Evolutionary conservation across 2,888 invertebrate species (phyloP).

Genomic region (Junonia oenone): DNA sequence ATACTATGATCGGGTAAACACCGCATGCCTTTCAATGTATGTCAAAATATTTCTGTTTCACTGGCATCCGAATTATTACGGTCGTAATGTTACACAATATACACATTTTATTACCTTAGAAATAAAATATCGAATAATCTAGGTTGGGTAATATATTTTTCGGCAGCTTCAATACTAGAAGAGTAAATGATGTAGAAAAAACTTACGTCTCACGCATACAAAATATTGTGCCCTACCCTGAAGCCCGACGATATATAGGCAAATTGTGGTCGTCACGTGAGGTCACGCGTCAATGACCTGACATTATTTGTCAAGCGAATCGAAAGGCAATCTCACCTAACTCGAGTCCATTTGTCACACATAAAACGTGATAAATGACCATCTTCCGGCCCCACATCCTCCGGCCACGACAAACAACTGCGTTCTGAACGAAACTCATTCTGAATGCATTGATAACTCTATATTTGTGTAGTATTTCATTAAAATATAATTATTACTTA

Average conservation of each 20-base stretch:
- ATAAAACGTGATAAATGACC: constrained; percentile 71
- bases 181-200: constrained; percentile 8
- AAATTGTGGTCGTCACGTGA: constrained; percentile 66
- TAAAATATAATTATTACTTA: no score
- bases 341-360: constrained; percentile 75
- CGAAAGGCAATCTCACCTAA: constrained; percentile 74
- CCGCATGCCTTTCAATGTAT: background rate
- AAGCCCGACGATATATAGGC: constrained; percentile 47
- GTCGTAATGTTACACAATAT: background rate
- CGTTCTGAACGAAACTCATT: background rate
- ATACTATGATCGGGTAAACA: background rate
- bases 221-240: constrained; percentile 35
- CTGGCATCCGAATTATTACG: background rate
- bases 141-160: background rate
- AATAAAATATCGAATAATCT: background rate
- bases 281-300: constrained; percentile 67
- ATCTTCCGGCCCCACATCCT: constrained; percentile 51
- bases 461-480: background rate
- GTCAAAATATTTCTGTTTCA: background rate
- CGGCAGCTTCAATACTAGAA: background rate
- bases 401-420: constrained; percentile 30
- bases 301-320: constrained; percentile 76
- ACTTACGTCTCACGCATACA: constrained; percentile 38
- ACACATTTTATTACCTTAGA: constrained; percentile 2
- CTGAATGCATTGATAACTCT: background rate